A percentile compares a stretch with the other conserved stretches of the same genome.
These are phyloP conservation scores for Cybosia mesomella DNA, from an alignment of 2,888 invertebrate species.

Conservation along the genomic window DNA sequence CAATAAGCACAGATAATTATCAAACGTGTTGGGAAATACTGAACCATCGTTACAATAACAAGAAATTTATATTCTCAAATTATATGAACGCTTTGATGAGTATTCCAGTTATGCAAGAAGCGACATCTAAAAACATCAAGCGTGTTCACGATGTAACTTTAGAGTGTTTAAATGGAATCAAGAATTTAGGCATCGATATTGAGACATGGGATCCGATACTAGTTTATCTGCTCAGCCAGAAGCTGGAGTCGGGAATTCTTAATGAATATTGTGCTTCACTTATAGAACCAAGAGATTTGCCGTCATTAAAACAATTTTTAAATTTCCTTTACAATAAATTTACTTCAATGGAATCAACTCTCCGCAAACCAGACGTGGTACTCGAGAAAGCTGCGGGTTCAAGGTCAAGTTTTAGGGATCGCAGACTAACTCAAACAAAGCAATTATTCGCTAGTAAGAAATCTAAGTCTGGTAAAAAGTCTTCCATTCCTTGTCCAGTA, in stretches of 20 bases:
- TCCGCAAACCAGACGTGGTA: not conserved
- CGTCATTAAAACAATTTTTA: constrained; percentile 31
- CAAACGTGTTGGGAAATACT: constrained; percentile 41
- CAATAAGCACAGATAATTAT: constrained; percentile 32
- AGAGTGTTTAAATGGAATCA: constrained; percentile 42
- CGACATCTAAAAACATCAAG: constrained; percentile 22
- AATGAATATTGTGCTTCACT: constrained; percentile 33
- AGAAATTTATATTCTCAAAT: constrained; percentile 15
- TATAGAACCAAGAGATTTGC: constrained; percentile 30
- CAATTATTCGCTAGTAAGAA: not conserved
- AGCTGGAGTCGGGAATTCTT: constrained; percentile 37
- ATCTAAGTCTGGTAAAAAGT: not conserved
- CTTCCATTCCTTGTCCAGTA: not conserved
- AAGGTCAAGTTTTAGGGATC: not conserved
- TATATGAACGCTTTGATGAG: constrained; percentile 34
- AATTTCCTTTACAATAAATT: constrained; percentile 39
- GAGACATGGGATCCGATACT: constrained; percentile 40
- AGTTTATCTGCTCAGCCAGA: constrained; percentile 33
- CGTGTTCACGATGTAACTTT: constrained; percentile 30
- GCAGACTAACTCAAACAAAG: not conserved
- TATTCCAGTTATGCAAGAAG: constrained; percentile 31
- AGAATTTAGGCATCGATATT: constrained; percentile 34
- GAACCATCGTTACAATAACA: constrained; percentile 39
- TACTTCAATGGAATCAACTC: constrained; percentile 16
- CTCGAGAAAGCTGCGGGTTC: not conserved